Base-by-base conservation (phyloP, 2,797 vertebrate genomes). In the Halcyon badia region DNA sequence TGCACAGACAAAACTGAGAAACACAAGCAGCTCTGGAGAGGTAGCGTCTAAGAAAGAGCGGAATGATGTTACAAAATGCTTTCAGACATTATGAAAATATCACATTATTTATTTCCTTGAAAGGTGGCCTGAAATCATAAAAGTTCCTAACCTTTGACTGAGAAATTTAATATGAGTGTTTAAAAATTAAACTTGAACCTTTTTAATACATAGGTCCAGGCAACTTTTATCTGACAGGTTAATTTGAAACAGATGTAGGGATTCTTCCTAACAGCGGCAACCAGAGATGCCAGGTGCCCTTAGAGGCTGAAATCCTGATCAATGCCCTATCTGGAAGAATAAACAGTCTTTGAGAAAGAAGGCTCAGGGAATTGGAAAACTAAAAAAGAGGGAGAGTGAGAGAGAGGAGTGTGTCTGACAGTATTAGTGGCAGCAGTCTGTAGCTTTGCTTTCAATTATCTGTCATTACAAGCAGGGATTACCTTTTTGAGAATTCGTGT, bases 331-430 rank as follows among this genome's bases (percentile, higher is more conserved):
- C n/a, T 35, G 16, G 26, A 73, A 73, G 19, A 72, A 17, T 1
- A 46, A 46, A 21, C 11, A 49, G 21, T 62, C 21, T 73, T 57
- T 64, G 13, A 28, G 48, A 14, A 68, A 35, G 33, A 19, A 6
- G 26, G 16, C 31, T 62, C 25, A 22, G 14, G 26, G 14, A 58
- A 58, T 1, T 51, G 13, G 10, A 58, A 14, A n/a, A 54, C 14
- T 11, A 6, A 35, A 33, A 20, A 3, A n/a, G n/a, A 14, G 11
- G 8, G 19, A 49, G 2, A 56, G 10, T n/a, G 5, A 60, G 30
- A n/a, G 25, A 42, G 41, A 44, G 9, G 10, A 3, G 3, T 2
- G 1, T 57, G 17, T 51, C 22, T 44, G 21, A 44, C 2, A 17
- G 20, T 26, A 25, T 33, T 61, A 48, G 35, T 35, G 21, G 21